Percentiles rank a stretch among this genome's conserved stretches.
Conservation (phyloP, 2,797 vertebrate genomes). For the Cyprinella venusta region DNA sequence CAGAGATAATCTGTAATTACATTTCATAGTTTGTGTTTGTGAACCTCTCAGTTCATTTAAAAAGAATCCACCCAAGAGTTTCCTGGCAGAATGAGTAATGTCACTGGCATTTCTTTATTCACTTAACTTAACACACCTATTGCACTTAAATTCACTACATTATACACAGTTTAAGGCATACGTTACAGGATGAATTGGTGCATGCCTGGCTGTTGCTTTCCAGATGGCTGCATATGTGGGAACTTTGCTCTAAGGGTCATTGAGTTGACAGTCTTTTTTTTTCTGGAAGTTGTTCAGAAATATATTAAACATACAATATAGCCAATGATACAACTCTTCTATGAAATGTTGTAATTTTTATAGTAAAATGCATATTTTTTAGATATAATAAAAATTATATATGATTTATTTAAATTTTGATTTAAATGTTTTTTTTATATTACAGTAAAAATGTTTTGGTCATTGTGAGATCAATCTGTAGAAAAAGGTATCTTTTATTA, state of each 20-base stretch:
- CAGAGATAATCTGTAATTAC: constrained; percentile 1
- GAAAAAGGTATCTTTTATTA: background rate
- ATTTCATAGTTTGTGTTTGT: constrained; percentile 14
- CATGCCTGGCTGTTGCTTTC: background rate
- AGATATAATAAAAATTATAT: too few species aligned
- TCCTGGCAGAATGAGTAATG: constrained; percentile 10
- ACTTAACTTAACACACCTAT: background rate
- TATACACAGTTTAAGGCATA: background rate
- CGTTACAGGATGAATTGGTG: background rate
- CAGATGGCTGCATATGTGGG: background rate
- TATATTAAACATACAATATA: background rate
- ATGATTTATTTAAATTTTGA: background rate
- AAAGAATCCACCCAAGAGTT: constrained; percentile 26
- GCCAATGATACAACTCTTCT: background rate
- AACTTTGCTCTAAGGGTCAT: background rate
- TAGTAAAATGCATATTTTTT: background rate
- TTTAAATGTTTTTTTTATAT: background rate
- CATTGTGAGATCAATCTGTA: background rate
- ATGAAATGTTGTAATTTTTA: background rate
- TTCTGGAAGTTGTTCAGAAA: background rate
- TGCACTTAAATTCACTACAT: background rate
- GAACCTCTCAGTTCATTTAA: constrained; percentile 5
- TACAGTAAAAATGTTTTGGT: background rate
- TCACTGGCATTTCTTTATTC: background rate
- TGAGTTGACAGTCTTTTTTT: background rate